Evolutionary conservation across 2,888 invertebrate species (phyloP), one percentile per base, ranked within the genome.

Genomic region (Apamea monoglypha): DNA sequence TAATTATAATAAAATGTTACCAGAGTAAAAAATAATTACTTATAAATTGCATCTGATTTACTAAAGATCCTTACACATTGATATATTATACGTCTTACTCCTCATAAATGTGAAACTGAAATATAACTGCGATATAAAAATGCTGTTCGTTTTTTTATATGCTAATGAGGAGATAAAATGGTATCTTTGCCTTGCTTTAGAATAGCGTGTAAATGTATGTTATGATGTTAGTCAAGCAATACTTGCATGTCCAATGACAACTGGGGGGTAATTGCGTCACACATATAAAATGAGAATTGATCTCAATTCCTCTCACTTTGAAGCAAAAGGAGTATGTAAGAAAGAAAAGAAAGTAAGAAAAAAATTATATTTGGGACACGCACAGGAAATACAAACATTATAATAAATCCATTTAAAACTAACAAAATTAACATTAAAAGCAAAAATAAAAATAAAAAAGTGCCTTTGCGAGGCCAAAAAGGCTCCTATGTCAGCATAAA

Each of bases 61-160:
- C 63, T 80, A 18, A 14, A 71, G 68, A 86, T 78, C 53, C 56
- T 66, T 72, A 67, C 44, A 61, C 74, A 68, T 78, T 75, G 75
- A 79, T 77, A 79, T 70, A 64, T 73, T 61, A 59, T 74, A 53
- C 50, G 76, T 75, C 69, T 74, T 74, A 75, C 61, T 74, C 67
- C 61, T 76, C 82, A 78, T 85, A 63, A 81, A 81, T 78, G 85
- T 73, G 79, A 80, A 67, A 80, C 76, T 75, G 68, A 63, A 76
- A 70, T 40, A 25, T 32, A 66, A 69, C 21, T 16, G 29, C 25
- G n/a, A 63, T 63, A 63, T 82, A 40, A 64, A 76, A 56, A 64
- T 3, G 25, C 25, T 50, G 14, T 47, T 81, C 53, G 36, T 25
- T 44, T 81, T 40, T 79, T 81, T 53, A 21, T 81, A 44, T 63